Base-by-base conservation (phyloP, 64 coral and sea anemone species). In the Cladopsammia gracilis region DNA sequence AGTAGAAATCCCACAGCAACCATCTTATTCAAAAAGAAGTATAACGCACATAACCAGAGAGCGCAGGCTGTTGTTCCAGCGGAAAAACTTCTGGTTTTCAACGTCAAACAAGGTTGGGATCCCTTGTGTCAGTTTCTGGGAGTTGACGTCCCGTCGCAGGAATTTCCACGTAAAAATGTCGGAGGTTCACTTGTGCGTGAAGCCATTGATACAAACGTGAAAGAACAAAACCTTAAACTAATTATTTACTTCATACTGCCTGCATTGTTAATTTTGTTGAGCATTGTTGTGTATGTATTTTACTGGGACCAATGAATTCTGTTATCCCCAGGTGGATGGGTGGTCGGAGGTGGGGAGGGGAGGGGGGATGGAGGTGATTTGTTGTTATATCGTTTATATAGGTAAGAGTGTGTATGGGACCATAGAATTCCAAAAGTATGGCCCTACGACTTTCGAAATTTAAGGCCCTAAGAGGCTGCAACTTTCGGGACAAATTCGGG, bases 11-110 rank as follows among this genome's bases (percentile, higher is more conserved):
- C 84, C 14, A 70, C 64, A n/a, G 56, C 25, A 58, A 58, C 67
- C 7, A 24, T 19, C 51, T 71, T 87, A 14, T 69, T 48, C 44
- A 69, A 68, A 54, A 86, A 86, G 20, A 50, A 34, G 25, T 88
- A 88, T 49, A 58, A 48, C 18, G 73, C 75, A 69, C 73, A 89
- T 26, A 89, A 89, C 87, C 53, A 75, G 14, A 54, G 87, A 77
- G 87, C 77, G 0, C 13, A 76, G 60, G 56, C 52, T 24, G 87
- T 76, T 54, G 18, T 89, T 11, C 87, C 87, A 0, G 22, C 24
- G 7, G 72, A 76, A 57, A 77, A 89, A 34, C 54, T 89, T 4
- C 23, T 89, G 4, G 57, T 78, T 62, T 89, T 48, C 72, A 77
- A 43, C 13, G 72, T 89, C 24, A 65, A 58, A 16, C 87, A 89